Percentiles rank a stretch among this genome's conserved stretches.
Evolutionary conservation across 1,140 invertebrate genomes (phyloP).

Genomic region (Hyles vespertilio): DNA sequence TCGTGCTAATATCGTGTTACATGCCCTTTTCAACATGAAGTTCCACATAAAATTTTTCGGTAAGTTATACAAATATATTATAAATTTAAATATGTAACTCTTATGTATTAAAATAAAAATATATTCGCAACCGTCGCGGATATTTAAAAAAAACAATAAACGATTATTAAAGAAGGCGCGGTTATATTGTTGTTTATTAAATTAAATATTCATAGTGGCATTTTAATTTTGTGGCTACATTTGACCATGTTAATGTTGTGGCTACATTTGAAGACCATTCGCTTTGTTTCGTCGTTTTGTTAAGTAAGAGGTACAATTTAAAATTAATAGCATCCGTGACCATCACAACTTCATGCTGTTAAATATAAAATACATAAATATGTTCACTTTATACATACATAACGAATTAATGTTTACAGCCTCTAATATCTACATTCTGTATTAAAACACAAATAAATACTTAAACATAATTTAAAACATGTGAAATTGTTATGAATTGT

Average conservation of each 20-base stretch:
- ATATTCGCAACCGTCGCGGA: neutral
- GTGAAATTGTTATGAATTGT: no score
- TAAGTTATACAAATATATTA: constrained; percentile 27
- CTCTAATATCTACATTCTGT: no score
- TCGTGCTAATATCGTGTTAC: constrained; percentile 35
- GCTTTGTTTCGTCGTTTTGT: no score
- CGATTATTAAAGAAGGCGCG: neutral
- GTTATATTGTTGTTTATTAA: neutral
- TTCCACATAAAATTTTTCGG: constrained; percentile 57
- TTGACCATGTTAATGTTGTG: neutral
- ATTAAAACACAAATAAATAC: no score
- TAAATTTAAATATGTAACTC: no score
- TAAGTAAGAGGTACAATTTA: constrained; percentile 11
- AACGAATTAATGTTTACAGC: no score
- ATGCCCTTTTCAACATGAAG: constrained; percentile 48
- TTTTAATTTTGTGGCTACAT: neutral
- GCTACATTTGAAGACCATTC: neutral
- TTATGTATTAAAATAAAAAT: no score
- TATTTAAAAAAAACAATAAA: constrained; percentile 4
- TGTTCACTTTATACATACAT: no score
- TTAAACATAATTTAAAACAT: no score
- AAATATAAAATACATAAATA: no score
- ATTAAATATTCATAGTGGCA: neutral
- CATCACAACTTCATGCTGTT: constrained; percentile 1
- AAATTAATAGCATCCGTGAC: constrained; percentile 11